Conservation (phyloP, 1,140 invertebrate species). For the Mylabris phalerata region DNA sequence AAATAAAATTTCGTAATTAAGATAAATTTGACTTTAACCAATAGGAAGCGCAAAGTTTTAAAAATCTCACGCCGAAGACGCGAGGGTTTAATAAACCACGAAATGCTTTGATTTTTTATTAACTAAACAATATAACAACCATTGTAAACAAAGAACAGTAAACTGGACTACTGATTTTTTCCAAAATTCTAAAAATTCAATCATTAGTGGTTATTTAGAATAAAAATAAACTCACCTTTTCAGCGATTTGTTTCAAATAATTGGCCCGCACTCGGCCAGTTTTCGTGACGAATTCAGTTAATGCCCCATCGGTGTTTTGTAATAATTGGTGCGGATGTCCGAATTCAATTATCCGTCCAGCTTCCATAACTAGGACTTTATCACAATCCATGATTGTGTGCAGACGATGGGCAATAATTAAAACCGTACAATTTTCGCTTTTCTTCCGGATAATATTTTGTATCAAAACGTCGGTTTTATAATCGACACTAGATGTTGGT, state of each 20-base stretch:
- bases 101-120: too few relatives aligned
- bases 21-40: too few relatives aligned
- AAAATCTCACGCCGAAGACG: too few relatives aligned
- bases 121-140: background rate
- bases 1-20: too few relatives aligned
- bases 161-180: background rate
- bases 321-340: constrained; percentile 58
- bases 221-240: constrained; percentile 35
- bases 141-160: background rate
- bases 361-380: constrained; percentile 50
- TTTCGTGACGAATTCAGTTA: constrained; percentile 45
- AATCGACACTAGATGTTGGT: constrained; percentile 51
- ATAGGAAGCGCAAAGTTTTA: too few relatives aligned
- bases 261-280: constrained; percentile 43
- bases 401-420: constrained; percentile 55
- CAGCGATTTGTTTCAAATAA: constrained; percentile 39
- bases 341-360: constrained; percentile 57
- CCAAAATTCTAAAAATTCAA: background rate
- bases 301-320: constrained; percentile 41
- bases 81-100: too few relatives aligned
- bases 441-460: constrained; percentile 55
- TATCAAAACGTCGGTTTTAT: constrained; percentile 54
- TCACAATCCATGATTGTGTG: constrained; percentile 51
- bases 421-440: constrained; percentile 55
- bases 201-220: background rate